These are phyloP conservation scores for Acronicta leporina DNA, from an alignment of 2,888 invertebrate genomes.

Conservation along the genomic window DNA sequence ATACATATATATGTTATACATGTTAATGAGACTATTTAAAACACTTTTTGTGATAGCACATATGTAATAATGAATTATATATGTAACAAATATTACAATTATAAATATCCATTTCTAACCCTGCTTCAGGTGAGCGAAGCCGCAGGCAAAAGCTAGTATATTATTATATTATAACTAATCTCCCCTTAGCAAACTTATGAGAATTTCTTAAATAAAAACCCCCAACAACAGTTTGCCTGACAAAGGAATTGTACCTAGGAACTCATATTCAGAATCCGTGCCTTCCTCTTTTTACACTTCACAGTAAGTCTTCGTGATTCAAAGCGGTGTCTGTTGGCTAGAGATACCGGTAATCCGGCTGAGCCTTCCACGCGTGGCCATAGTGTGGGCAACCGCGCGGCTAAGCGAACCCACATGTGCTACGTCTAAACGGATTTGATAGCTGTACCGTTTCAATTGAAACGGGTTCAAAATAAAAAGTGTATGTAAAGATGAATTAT, in stretches of 20 bases:
- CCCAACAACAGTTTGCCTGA: neutral
- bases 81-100: no score
- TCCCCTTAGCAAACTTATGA: no score
- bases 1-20: no score
- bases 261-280: neutral
- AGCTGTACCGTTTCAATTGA: constrained; percentile 32
- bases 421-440: constrained; percentile 27
- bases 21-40: no score
- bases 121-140: no score
- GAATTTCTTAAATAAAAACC: no score
- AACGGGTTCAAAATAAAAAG: constrained; percentile 27
- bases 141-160: no score
- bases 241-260: neutral
- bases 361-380: constrained; percentile 23
- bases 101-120: no score
- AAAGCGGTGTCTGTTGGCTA: constrained; percentile 2
- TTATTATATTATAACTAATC: no score
- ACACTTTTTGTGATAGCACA: no score
- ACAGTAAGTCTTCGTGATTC: constrained; percentile 5
- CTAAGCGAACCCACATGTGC: constrained; percentile 22
- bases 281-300: neutral
- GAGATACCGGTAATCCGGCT: constrained; percentile 33
- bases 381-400: constrained; percentile 11
- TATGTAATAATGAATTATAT: no score
- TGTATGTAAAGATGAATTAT: constrained; percentile 18